Percentiles rank a stretch among this genome's conserved stretches.
phyloP scores from a whole-genome alignment of 2,888 invertebrate species.

The Mycalesis mineus region DNA sequence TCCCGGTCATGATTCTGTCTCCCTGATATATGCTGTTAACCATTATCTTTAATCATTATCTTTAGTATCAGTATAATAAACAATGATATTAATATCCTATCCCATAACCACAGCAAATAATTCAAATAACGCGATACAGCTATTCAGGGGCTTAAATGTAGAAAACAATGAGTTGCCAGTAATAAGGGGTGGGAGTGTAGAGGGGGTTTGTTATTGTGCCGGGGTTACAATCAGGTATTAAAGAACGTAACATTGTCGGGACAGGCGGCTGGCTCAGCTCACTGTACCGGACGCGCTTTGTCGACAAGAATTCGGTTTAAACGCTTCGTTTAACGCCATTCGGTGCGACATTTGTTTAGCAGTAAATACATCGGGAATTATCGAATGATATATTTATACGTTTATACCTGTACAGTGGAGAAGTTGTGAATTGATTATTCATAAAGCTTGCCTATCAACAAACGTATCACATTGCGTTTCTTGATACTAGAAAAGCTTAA shows the following conservation, averaged over 20 bases:
- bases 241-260: conserved; percentile 52
- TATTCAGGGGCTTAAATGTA: conserved; percentile 61
- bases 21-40: no score
- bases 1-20: no score
- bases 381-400: conserved; percentile 9
- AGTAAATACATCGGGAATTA: conserved; percentile 6
- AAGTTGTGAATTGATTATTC: neutral
- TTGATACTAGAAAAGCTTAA: no score
- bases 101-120: conserved; percentile 40
- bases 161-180: conserved; percentile 72
- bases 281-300: conserved; percentile 61
- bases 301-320: conserved; percentile 56
- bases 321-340: conserved; percentile 51
- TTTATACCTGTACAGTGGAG: neutral
- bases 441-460: no score
- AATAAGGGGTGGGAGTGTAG: conserved; percentile 71
- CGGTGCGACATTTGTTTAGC: conserved; percentile 63
- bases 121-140: conserved; percentile 45
- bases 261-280: conserved; percentile 60
- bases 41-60: no score
- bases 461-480: no score
- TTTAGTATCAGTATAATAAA: conserved; percentile 12
- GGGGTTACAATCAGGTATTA: conserved; percentile 56
- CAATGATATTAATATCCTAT: conserved; percentile 37
- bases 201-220: conserved; percentile 43